phyloP scores from a whole-genome alignment of 2,888 invertebrate genomes.

The Cotesia congregata region DNA sequence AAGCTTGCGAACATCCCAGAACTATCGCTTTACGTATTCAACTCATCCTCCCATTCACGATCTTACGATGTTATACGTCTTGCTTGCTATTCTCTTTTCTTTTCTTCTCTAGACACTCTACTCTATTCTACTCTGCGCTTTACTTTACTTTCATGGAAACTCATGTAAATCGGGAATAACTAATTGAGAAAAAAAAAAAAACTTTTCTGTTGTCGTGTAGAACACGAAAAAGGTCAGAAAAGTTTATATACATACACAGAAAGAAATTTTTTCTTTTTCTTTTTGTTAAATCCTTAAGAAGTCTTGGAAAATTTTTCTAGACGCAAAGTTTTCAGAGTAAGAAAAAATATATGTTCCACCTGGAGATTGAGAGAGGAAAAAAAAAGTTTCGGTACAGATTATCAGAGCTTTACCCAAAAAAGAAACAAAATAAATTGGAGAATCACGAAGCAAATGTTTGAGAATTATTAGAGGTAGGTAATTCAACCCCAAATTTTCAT shows the following conservation, averaged over 20 bases:
- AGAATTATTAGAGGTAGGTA: slow-evolving; percentile 35
- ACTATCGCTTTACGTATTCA: slow-evolving; percentile 37
- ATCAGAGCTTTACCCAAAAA: slow-evolving; percentile 4
- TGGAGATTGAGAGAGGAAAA: not conserved
- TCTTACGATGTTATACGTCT: slow-evolving; percentile 22
- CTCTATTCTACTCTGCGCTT: not conserved
- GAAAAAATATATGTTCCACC: not conserved
- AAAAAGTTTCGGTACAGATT: slow-evolving; percentile 21
- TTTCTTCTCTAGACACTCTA: not conserved
- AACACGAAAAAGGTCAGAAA: not conserved
- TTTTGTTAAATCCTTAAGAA: slow-evolving; percentile 11
- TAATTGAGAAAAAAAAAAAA: slow-evolving; percentile 33
- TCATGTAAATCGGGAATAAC: slow-evolving; percentile 39
- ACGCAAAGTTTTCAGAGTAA: slow-evolving; percentile 8
- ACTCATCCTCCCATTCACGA: slow-evolving; percentile 31
- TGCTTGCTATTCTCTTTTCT: not conserved
- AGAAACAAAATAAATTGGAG: slow-evolving; percentile 12
- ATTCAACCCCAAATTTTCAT: slow-evolving; percentile 31
- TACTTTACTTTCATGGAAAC: not conserved
- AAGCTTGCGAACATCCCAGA: slow-evolving; percentile 35
- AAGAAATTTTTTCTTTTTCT: not conserved
- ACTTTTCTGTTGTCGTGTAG: not conserved
- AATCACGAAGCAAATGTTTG: slow-evolving; percentile 29
- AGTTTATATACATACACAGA: not conserved
- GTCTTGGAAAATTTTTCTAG: slow-evolving; percentile 13